Percentiles rank a stretch among this genome's conserved stretches.
Evolutionary conservation across 1,140 invertebrate species (phyloP).

Genomic region (Rhysida immarginata): DNA sequence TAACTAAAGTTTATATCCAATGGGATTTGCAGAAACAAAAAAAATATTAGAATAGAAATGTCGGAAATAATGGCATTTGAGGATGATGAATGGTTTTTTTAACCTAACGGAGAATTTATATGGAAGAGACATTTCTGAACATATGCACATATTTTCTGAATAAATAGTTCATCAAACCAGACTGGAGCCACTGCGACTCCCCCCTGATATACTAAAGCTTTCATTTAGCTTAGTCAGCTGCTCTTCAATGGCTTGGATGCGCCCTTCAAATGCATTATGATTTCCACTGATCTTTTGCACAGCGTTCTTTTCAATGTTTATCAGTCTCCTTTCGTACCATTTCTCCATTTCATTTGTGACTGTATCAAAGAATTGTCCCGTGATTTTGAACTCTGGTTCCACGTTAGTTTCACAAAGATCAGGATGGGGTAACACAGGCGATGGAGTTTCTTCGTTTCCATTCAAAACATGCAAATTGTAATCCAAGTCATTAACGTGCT

Average conservation of each 20-base stretch:
- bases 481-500: too few relatives aligned
- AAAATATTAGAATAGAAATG: too few relatives aligned
- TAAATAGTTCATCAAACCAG: background rate
- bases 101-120: too few relatives aligned
- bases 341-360: slow-evolving; percentile 6
- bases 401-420: too few relatives aligned
- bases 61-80: too few relatives aligned
- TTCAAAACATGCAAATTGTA: too few relatives aligned
- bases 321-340: slow-evolving; percentile 5
- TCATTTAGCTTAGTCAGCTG: slow-evolving; percentile 4
- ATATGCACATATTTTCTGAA: background rate
- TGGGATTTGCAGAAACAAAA: too few relatives aligned
- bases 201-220: slow-evolving; percentile 3
- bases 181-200: background rate
- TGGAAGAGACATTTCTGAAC: background rate
- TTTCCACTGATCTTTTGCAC: background rate
- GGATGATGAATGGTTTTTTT: too few relatives aligned
- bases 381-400: slow-evolving; percentile 1
- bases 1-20: too few relatives aligned
- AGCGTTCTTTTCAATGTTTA: slow-evolving; percentile 1
- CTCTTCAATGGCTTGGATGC: slow-evolving; percentile 3
- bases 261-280: background rate
- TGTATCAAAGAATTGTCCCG: slow-evolving; percentile 2
- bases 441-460: too few relatives aligned
- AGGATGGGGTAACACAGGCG: too few relatives aligned